These are phyloP conservation scores for Bugulina stolonifera DNA, from an alignment of 2,888 invertebrate species.

Conservation along the genomic window DNA sequence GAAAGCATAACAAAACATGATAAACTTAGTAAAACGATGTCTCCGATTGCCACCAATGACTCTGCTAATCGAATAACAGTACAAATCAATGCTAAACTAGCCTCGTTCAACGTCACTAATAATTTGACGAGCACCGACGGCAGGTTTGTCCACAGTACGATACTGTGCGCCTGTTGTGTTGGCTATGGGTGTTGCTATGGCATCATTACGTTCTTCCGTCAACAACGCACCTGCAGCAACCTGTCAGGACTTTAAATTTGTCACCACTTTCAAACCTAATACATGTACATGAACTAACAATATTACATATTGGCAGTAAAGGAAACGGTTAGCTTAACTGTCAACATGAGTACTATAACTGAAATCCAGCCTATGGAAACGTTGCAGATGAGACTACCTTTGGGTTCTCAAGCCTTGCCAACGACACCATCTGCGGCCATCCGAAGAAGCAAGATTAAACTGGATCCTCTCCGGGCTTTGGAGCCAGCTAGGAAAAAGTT, in stretches of 20 bases:
- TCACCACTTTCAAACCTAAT: not conserved
- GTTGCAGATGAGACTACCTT: constrained; percentile 37
- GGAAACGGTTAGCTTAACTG: not conserved
- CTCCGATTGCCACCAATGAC: no score
- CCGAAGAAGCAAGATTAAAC: constrained; percentile 31
- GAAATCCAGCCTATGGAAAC: constrained; percentile 34
- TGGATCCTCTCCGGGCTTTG: constrained; percentile 47
- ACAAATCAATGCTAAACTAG: no score
- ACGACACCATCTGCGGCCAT: constrained; percentile 16
- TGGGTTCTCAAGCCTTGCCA: constrained; percentile 27
- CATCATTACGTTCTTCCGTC: not conserved
- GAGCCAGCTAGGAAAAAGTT: constrained; percentile 52
- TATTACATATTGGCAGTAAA: no score
- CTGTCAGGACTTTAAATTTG: not conserved
- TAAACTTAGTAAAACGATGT: no score
- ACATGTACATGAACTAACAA: not conserved
- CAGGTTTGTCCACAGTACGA: no score
- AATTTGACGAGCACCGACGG: no score
- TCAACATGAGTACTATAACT: constrained; percentile 28
- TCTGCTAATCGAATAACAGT: no score
- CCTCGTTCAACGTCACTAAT: no score
- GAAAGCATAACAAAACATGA: no score
- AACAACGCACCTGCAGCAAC: not conserved
- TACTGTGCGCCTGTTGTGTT: no score
- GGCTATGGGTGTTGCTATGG: not conserved